phyloP scores from a whole-genome alignment of 2,113 vertebrate species.

The Callopanchax toddi region DNA sequence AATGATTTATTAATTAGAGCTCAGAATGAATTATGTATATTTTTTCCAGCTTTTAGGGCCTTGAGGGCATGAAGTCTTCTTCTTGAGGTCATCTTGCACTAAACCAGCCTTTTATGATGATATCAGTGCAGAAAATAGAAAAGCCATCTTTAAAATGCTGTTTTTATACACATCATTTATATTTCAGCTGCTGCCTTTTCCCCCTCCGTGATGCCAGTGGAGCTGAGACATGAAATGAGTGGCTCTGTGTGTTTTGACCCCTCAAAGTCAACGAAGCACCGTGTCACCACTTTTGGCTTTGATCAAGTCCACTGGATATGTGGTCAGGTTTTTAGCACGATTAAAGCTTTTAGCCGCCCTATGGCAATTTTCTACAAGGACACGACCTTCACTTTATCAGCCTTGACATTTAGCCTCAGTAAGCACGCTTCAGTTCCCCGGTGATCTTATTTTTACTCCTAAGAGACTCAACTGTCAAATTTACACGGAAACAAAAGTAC shows the following conservation, averaged over 20 bases:
- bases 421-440: conserved; percentile 4
- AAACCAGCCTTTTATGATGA: conserved; percentile 19
- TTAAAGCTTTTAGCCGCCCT: conserved; percentile 27
- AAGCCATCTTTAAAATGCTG: neutral
- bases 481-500: too few species aligned
- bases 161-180: conserved; percentile 18
- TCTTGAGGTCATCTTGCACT: conserved; percentile 14
- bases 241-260: conserved; percentile 20
- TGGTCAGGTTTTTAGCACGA: conserved; percentile 23
- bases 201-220: neutral
- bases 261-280: neutral
- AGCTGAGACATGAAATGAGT: conserved; percentile 27
- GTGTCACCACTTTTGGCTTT: conserved; percentile 17
- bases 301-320: neutral
- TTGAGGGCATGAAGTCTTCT: conserved; percentile 9
- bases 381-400: conserved; percentile 35
- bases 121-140: neutral
- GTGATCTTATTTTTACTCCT: conserved; percentile 3
- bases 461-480: neutral
- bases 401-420: conserved; percentile 40
- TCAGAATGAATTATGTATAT: conserved; percentile 43
- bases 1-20: conserved; percentile 41
- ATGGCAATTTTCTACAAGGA: conserved; percentile 27
- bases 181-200: conserved; percentile 35
- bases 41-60: conserved; percentile 30